Conservation (phyloP, 2,888 invertebrate genomes). For the Parasteatoda lunata region DNA sequence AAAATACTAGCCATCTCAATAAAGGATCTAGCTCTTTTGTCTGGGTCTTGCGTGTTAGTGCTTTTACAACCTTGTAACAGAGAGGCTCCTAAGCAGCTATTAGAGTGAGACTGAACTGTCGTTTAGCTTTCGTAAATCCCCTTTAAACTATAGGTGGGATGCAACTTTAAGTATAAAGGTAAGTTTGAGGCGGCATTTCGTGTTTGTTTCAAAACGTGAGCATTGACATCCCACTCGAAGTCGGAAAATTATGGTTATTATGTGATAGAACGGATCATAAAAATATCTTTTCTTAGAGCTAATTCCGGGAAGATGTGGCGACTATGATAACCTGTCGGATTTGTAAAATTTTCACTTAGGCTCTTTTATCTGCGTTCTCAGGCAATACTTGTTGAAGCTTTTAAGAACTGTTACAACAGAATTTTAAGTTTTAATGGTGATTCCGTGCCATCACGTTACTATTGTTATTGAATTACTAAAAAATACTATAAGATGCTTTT, state of each 20-base stretch:
- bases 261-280: conserved; percentile 3
- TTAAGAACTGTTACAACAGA: too few species aligned
- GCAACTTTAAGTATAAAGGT: conserved; percentile 32
- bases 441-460: too few species aligned
- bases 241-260: conserved; percentile 55
- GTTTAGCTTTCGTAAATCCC: conserved; percentile 10
- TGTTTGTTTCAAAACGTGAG: conserved; percentile 28
- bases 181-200: conserved; percentile 1
- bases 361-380: too few species aligned
- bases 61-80: conserved; percentile 27
- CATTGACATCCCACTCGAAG: conserved; percentile 30
- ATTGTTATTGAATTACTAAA: too few species aligned
- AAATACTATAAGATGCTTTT: too few species aligned
- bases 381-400: too few species aligned
- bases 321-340: not conserved
- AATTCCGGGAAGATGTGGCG: not conserved
- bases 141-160: conserved; percentile 22
- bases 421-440: too few species aligned
- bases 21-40: not conserved
- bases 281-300: not conserved
- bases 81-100: conserved; percentile 29
- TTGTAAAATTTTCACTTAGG: not conserved
- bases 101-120: conserved; percentile 38
- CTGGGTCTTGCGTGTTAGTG: conserved; percentile 7
- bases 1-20: too few species aligned